Percentiles rank a stretch among this genome's conserved stretches.
These are phyloP conservation scores for Pseudococcus viburni DNA, from an alignment of 2,888 invertebrate genomes.

Conservation along the genomic window DNA sequence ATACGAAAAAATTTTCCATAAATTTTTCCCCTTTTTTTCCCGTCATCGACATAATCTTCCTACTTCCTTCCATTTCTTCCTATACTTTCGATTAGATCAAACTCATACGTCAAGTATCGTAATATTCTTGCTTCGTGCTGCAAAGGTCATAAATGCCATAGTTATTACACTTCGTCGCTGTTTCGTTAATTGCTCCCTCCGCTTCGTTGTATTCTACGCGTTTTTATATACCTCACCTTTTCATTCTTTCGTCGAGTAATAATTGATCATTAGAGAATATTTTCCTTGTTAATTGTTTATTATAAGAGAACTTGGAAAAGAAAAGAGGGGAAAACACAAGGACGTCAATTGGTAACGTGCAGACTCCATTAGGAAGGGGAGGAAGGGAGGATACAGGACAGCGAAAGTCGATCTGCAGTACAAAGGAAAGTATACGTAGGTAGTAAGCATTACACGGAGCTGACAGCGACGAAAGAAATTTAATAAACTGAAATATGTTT, in stretches of 20 bases:
- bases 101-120: not conserved
- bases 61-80: not conserved
- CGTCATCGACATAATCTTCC: not conserved
- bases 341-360: not conserved
- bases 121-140: not conserved
- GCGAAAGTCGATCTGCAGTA: not conserved
- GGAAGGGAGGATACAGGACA: not conserved
- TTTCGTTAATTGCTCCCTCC: conserved; percentile 37
- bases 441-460: not conserved
- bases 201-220: not conserved
- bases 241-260: conserved; percentile 26
- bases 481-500: conserved; percentile 2
- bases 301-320: not conserved
- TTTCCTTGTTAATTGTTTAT: conserved; percentile 49
- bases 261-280: conserved; percentile 52
- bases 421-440: not conserved
- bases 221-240: not conserved
- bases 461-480: not conserved
- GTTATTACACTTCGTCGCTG: not conserved
- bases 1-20: not conserved
- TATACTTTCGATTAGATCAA: not conserved
- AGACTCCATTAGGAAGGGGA: not conserved
- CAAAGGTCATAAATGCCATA: not conserved
- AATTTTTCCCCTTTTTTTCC: not conserved
- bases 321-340: not conserved